Evolutionary conservation across 2,888 invertebrate species (phyloP), one percentile per base, ranked within the genome.

Genomic region (Serripes groenlandicus): DNA sequence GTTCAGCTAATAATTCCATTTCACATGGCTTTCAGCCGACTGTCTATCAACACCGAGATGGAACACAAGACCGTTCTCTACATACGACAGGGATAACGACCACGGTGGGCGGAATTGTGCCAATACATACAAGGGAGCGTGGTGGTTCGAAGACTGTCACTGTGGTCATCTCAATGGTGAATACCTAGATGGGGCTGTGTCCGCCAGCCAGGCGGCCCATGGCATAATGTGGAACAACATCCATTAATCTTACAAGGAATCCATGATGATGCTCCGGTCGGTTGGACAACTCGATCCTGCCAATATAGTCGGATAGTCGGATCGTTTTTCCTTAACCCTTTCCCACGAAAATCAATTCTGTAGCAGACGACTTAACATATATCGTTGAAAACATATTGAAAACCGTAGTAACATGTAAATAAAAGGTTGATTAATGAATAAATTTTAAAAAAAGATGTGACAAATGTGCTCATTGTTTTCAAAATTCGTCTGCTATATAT

Each of bases 51-150:
- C 32, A 5, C n/a, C n/a, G n/a, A 30, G 62, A 62, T 62, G 62
- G 62, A 62, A 62, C 32, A 15, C n/a, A 4, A 62, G 28, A 32
- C 11, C 11, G 62, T 62, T 62, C 26, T 62, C 62, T 3, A 62
- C 62, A n/a, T 62, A 62, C n/a, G 62, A 62, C 62, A 18, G 62
- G 3, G 69, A 69, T 28, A 69, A 69, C n/a, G 69, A 69, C 30
- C 1, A 4, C 15, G 30, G 28, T 26, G 30, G 5, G 3, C 4
- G 28, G 21, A 69, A 49, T 30, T 69, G 69, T 49, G 69, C 69
- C 32, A 30, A 15, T 9, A 4, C 15, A 1, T 69, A 52, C 28
- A 42, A 69, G 2, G 49, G 69, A n/a, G 69, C 69, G 7, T 69
- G 69, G 69, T 69, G 69, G 69, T 52, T 49, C 52, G 49, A 42